phyloP scores from a whole-genome alignment of 2,113 vertebrate genomes.

The Aspidoscelis tigris region DNA sequence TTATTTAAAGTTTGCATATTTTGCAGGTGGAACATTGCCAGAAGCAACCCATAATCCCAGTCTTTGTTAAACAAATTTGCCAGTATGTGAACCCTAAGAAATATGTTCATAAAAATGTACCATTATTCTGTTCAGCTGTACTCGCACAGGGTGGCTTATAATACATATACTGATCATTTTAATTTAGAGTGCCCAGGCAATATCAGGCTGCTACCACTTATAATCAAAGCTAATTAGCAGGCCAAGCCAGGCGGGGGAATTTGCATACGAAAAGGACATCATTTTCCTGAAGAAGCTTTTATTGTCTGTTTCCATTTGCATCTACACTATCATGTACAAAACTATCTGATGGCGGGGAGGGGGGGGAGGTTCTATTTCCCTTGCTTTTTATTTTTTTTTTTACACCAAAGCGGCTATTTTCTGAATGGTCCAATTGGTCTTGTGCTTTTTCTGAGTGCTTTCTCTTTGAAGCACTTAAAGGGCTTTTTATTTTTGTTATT shows the following conservation, averaged over 20 bases:
- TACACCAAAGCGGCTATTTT: conserved; percentile 50
- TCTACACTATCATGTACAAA: conserved; percentile 45
- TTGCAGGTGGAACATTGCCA: conserved; percentile 6
- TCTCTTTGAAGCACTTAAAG: conserved; percentile 58
- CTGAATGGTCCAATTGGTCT: conserved; percentile 49
- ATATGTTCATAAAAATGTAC: conserved; percentile 28
- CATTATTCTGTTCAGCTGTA: conserved; percentile 16
- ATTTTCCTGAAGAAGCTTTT: conserved; percentile 60
- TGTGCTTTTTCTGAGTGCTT: conserved; percentile 51
- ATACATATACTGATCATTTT: conserved; percentile 45
- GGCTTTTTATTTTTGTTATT: conserved; percentile 26
- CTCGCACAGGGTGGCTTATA: background rate
- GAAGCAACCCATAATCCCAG: background rate
- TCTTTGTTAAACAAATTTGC: background rate
- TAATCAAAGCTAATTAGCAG: conserved; percentile 69
- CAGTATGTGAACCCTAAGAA: background rate
- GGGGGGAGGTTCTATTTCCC: conserved; percentile 31
- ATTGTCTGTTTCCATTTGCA: conserved; percentile 56
- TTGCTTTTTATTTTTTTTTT: conserved; percentile 55
- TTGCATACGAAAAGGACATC: conserved; percentile 61
- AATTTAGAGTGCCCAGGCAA: conserved; percentile 60
- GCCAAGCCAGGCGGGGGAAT: conserved; percentile 56
- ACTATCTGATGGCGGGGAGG: conserved; percentile 50
- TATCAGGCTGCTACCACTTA: conserved; percentile 56
- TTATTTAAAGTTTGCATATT: conserved; percentile 19